Conservation (phyloP, 35 echinoderm and acorn worm species). For the Ophioderma brevispina region DNA sequence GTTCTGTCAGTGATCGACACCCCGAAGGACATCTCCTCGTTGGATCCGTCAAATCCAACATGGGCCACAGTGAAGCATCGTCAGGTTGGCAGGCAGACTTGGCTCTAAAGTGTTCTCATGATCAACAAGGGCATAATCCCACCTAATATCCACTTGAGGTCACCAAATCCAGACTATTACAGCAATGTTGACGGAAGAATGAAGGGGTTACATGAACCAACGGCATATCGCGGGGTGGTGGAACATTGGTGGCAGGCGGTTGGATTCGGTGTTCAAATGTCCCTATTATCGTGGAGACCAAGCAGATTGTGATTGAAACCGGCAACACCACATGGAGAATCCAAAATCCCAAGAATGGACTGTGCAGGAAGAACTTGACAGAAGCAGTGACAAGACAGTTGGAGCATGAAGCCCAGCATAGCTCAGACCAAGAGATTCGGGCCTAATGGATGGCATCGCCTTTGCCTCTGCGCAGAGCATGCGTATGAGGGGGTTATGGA, state of each 20-base stretch:
- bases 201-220: conserved; percentile 79
- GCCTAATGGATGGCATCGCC: conserved; percentile 50
- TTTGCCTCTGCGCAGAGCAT: conserved; percentile 46
- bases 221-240: conserved; percentile 59
- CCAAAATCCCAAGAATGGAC: conserved; percentile 28
- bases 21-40: conserved; percentile 62
- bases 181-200: conserved; percentile 65
- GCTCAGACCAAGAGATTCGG: background rate
- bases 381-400: conserved; percentile 53
- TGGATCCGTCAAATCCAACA: conserved; percentile 94
- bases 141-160: conserved; percentile 77
- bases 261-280: conserved; percentile 91
- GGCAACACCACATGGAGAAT: background rate
- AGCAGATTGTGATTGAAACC: background rate
- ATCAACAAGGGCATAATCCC: conserved; percentile 76
- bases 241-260: conserved; percentile 82
- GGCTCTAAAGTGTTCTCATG: conserved; percentile 78
- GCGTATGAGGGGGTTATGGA: conserved; percentile 29
- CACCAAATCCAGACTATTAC: conserved; percentile 74
- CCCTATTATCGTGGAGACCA: conserved; percentile 81
- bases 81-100: too few relatives aligned
- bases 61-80: conserved; percentile 83
- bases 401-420: conserved; percentile 23
- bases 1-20: conserved; percentile 70
- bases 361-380: conserved; percentile 65